A percentile compares a stretch with the other conserved stretches of the same genome.
Evolutionary conservation across 1,140 invertebrate genomes (phyloP).

Genomic region (Drosophila dunni): DNA sequence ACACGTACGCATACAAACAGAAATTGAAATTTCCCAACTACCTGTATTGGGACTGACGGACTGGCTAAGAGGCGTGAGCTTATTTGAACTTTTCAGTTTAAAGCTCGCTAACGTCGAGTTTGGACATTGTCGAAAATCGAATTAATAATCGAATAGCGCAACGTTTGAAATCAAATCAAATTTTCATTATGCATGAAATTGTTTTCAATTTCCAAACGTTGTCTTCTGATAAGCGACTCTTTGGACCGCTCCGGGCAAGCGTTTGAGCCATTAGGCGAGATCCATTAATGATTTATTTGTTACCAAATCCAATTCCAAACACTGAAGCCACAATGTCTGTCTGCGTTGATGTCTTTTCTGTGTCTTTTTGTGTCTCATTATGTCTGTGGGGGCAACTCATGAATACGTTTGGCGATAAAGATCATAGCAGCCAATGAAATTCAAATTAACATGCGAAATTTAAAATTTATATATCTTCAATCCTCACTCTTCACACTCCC

Average conservation of each 20-base stretch:
- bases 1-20: constrained; percentile 17
- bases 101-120: constrained; percentile 32
- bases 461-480: constrained; percentile 33
- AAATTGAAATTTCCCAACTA: constrained; percentile 56
- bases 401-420: constrained; percentile 57
- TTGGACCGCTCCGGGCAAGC: constrained; percentile 14
- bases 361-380: not conserved
- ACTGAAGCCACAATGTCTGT: constrained; percentile 7
- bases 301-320: constrained; percentile 59
- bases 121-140: constrained; percentile 42
- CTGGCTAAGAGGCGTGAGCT: constrained; percentile 23
- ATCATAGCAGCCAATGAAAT: constrained; percentile 51
- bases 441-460: constrained; percentile 69
- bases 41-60: not conserved
- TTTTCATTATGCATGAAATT: constrained; percentile 65
- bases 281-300: constrained; percentile 71
- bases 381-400: constrained; percentile 40
- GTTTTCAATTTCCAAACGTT: constrained; percentile 59
- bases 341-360: not conserved
- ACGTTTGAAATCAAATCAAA: constrained; percentile 38
- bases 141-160: constrained; percentile 63
- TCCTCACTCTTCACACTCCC: not conserved
- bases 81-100: constrained; percentile 55
- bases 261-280: constrained; percentile 37
- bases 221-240: constrained; percentile 53